Percentiles rank a stretch among this genome's conserved stretches.
phyloP scores from a whole-genome alignment of 1,140 invertebrate genomes.

The Drosophila takahashii region DNA sequence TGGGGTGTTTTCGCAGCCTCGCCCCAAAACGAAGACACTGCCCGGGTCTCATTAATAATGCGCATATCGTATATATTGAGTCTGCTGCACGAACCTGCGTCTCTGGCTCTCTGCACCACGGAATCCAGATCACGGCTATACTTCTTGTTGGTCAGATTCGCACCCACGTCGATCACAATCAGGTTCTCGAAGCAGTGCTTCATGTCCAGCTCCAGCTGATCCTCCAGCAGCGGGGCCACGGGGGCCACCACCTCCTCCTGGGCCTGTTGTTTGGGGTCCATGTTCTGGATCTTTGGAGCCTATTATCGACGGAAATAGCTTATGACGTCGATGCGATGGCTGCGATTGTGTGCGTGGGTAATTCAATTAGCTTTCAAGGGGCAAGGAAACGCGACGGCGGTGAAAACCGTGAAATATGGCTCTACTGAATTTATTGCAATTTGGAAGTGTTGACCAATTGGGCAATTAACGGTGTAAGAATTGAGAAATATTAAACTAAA shows the following conservation, averaged over 20 bases:
- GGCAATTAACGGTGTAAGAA: constrained; percentile 48
- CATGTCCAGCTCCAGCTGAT: constrained; percentile 69
- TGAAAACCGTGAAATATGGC: constrained; percentile 42
- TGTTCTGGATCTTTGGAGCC: constrained; percentile 45
- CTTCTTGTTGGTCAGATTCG: constrained; percentile 98
- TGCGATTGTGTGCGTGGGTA: constrained; percentile 67
- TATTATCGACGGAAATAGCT: constrained; percentile 70
- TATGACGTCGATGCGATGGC: constrained; percentile 61
- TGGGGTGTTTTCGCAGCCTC: constrained; percentile 47
- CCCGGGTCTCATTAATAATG: constrained; percentile 43
- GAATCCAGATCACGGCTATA: constrained; percentile 96
- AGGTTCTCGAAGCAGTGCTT: constrained; percentile 91
- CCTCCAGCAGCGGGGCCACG: constrained; percentile 44
- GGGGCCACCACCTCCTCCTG: constrained; percentile 37
- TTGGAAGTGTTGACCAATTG: constrained; percentile 61
- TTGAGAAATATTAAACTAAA: constrained; percentile 69
- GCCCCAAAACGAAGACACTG: constrained; percentile 53
- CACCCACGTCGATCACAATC: constrained; percentile 96
- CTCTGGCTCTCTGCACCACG: constrained; percentile 95
- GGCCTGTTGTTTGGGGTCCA: constrained; percentile 60
- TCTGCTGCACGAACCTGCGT: constrained; percentile 89
- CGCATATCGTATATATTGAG: constrained; percentile 5
- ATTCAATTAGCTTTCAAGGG: constrained; percentile 66
- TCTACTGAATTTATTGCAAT: constrained; percentile 44
- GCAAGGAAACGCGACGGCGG: constrained; percentile 65